phyloP scores from a whole-genome alignment of 2,888 invertebrate genomes.

The Thymelicus sylvestris region DNA sequence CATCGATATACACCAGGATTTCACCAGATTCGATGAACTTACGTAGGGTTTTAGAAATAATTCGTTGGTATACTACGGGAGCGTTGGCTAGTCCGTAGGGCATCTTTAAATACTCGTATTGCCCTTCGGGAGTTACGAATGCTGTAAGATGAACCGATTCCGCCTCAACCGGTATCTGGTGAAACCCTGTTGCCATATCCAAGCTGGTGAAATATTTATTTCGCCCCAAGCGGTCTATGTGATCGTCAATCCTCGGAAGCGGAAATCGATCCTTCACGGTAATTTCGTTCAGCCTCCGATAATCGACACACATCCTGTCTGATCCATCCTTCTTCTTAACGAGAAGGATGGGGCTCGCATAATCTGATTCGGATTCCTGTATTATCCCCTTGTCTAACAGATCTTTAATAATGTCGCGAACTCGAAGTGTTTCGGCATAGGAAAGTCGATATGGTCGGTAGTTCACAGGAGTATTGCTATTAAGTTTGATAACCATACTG shows the following conservation, averaged over 20 bases:
- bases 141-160: neutral
- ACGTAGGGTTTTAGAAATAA: no score
- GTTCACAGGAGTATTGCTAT: neutral
- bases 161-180: neutral
- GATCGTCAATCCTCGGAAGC: neutral
- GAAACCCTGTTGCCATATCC: neutral
- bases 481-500: neutral
- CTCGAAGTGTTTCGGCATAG: neutral
- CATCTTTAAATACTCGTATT: neutral
- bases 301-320: neutral
- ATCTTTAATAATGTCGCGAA: neutral
- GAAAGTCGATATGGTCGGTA: no score
- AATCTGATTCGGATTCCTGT: constrained; percentile 14
- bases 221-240: neutral
- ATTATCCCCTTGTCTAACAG: neutral
- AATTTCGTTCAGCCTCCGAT: constrained; percentile 5
- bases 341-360: constrained; percentile 4
- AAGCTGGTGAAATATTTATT: neutral
- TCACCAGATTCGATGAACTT: no score
- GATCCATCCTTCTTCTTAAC: neutral
- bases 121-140: no score
- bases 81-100: no score
- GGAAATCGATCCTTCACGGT: constrained; percentile 9
- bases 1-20: neutral
- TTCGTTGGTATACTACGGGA: no score